Evolutionary conservation across 2,888 invertebrate genomes (phyloP).

Genomic region (Danaus chrysippus): DNA sequence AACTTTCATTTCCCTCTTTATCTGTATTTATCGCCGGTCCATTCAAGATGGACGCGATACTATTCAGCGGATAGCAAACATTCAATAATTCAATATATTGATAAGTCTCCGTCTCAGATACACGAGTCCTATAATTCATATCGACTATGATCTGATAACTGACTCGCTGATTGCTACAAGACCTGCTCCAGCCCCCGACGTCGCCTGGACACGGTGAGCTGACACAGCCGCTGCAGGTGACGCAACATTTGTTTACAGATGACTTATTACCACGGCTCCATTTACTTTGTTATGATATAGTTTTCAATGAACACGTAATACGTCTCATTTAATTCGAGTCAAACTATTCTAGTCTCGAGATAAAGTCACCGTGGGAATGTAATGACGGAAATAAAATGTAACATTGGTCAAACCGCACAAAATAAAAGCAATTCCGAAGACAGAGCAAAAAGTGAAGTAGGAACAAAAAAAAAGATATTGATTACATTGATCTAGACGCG

Average conservation of each 20-base stretch:
- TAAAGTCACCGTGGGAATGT: no score
- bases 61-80: slow-evolving; percentile 11
- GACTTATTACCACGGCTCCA: no score
- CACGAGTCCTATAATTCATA: slow-evolving; percentile 8
- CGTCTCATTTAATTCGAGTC: no score
- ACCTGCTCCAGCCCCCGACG: background rate
- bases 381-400: background rate
- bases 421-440: background rate
- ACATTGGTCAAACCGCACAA: background rate
- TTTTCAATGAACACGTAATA: no score
- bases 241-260: no score
- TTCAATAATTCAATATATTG: slow-evolving; percentile 17
- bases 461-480: background rate
- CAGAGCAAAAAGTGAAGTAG: background rate
- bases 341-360: no score
- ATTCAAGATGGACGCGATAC: slow-evolving; percentile 13
- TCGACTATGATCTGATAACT: slow-evolving; percentile 14
- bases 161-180: slow-evolving; percentile 14
- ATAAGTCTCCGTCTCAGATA: slow-evolving; percentile 11
- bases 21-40: background rate
- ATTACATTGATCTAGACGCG: background rate
- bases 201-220: no score
- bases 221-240: no score
- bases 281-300: no score
- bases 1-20: slow-evolving; percentile 1